These are phyloP conservation scores for Avahi laniger DNA, from an alignment of 2,797 vertebrate species.

Conservation along the genomic window DNA sequence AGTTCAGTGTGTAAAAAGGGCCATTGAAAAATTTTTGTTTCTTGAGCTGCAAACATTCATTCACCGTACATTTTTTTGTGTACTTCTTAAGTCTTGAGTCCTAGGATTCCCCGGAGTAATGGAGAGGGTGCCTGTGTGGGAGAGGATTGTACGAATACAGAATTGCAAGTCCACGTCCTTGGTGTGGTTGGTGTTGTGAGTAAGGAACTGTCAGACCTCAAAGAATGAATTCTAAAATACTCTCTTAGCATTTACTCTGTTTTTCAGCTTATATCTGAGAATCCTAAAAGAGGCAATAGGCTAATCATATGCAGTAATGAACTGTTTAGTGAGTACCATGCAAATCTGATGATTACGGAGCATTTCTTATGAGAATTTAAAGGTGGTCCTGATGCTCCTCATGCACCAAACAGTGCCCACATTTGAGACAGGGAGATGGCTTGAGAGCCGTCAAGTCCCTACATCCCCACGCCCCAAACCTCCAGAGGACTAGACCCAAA, in stretches of 20 bases:
- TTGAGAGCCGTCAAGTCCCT: neutral
- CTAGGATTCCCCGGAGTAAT: neutral
- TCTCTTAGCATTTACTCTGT: neutral
- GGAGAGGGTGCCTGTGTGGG: neutral
- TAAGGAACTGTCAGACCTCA: neutral
- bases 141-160: neutral
- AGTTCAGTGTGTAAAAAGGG: constrained; percentile 29
- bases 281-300: neutral
- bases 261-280: constrained; percentile 20
- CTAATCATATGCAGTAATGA: neutral
- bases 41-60: neutral
- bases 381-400: neutral
- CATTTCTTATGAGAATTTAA: neutral
- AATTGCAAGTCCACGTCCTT: neutral
- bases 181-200: neutral
- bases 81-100: neutral
- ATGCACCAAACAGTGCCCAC: neutral
- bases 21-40: neutral
- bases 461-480: too few relatives aligned
- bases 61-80: neutral
- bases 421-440: neutral
- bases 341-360: neutral
- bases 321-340: neutral
- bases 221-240: constrained; percentile 7
- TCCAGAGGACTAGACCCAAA: neutral